Evolutionary conservation across 2,888 invertebrate species (phyloP).

Genomic region (Arenicola marina): DNA sequence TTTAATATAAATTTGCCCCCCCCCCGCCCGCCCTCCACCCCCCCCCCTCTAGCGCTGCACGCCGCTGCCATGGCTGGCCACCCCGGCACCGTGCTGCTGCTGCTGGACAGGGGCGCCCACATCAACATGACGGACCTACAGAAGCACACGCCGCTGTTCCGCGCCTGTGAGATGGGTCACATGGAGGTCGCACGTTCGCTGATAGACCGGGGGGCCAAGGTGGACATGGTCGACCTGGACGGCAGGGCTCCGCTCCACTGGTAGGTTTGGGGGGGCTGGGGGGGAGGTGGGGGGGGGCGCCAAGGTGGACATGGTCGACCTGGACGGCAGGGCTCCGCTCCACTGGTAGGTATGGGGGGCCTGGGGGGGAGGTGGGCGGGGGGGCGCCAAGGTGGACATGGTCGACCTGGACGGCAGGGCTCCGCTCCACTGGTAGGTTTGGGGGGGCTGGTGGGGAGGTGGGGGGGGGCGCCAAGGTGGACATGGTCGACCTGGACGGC

Average conservation of each 20-base stretch:
- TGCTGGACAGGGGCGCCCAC: constrained; percentile 51
- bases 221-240: constrained; percentile 57
- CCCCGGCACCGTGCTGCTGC: constrained; percentile 51
- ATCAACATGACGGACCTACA: constrained; percentile 54
- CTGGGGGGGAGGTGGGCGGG: too few relatives aligned
- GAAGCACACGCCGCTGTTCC: constrained; percentile 59
- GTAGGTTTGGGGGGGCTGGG: constrained; percentile 43
- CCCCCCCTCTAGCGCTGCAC: constrained; percentile 56
- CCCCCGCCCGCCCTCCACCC: too few relatives aligned
- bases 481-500: too few relatives aligned
- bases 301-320: too few relatives aligned
- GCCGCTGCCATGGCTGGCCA: constrained; percentile 58
- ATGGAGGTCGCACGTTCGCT: constrained; percentile 56
- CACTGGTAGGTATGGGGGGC: too few relatives aligned
- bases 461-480: too few relatives aligned
- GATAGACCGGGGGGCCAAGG: constrained; percentile 55
- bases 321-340: too few relatives aligned
- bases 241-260: constrained; percentile 60
- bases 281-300: too few relatives aligned
- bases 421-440: constrained; percentile 58
- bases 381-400: constrained; percentile 54
- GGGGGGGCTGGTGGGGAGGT: too few relatives aligned
- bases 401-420: constrained; percentile 59
- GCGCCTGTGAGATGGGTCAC: constrained; percentile 39
- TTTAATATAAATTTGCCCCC: not conserved